Conservation (phyloP, 2,888 invertebrate genomes). For the Cephalotes varians region DNA sequence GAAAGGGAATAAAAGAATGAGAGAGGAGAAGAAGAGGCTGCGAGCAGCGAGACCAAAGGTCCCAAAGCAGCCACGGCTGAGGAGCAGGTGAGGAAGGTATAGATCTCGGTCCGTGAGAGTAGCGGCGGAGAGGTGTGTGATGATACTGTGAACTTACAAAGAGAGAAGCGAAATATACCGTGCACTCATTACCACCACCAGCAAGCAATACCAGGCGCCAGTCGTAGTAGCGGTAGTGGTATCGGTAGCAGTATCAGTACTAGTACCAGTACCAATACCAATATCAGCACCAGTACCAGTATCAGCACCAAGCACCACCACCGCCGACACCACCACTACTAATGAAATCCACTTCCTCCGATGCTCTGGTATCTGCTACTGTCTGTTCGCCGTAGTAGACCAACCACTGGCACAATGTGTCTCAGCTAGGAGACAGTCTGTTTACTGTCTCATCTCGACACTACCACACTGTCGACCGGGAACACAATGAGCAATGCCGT, state of each 20-base stretch:
- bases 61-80: not conserved
- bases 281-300: constrained; percentile 50
- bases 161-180: constrained; percentile 72
- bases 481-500: constrained; percentile 69
- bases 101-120: constrained; percentile 59
- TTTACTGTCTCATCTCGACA: constrained; percentile 66
- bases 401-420: constrained; percentile 59
- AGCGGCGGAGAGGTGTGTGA: constrained; percentile 62
- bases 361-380: constrained; percentile 47
- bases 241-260: not conserved
- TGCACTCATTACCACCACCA: constrained; percentile 60
- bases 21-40: not conserved
- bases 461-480: constrained; percentile 58
- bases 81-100: constrained; percentile 41
- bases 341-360: constrained; percentile 65
- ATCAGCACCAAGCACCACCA: constrained; percentile 57
- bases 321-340: constrained; percentile 57
- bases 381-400: constrained; percentile 61
- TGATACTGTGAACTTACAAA: constrained; percentile 70
- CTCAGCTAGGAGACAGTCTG: constrained; percentile 66
- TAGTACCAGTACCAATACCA: not conserved
- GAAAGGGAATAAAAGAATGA: not conserved
- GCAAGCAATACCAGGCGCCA: not conserved
- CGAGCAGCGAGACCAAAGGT: constrained; percentile 4
- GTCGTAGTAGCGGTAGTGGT: not conserved